Percentiles rank a stretch among this genome's conserved stretches.
Evolutionary conservation across 2,797 vertebrate species (phyloP).

Genomic region (Pelochelys cantorii): DNA sequence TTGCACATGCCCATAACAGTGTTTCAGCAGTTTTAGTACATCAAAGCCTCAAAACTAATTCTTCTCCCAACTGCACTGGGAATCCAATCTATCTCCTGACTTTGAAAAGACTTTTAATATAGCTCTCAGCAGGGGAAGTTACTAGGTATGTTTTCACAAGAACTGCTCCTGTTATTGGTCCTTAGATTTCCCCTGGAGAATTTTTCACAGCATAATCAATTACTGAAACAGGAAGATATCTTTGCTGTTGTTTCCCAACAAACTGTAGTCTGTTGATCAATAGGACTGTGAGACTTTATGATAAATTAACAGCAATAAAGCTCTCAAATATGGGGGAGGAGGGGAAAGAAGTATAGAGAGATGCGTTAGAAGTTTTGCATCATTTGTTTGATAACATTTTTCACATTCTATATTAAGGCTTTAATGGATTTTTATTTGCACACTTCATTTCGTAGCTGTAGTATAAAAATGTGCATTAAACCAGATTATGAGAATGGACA

Average conservation of each 20-base stretch:
- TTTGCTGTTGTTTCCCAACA: slow-evolving; percentile 31
- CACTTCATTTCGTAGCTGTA: neutral
- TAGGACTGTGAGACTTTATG: slow-evolving; percentile 1
- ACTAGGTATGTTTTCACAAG: slow-evolving; percentile 26
- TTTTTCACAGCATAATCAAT: slow-evolving; percentile 61
- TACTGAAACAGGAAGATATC: slow-evolving; percentile 63
- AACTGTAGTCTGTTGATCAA: neutral
- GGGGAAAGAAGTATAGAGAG: rapidly evolving
- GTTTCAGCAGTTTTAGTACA: slow-evolving; percentile 42
- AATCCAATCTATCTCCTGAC: slow-evolving; percentile 40
- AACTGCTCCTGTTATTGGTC: slow-evolving; percentile 17
- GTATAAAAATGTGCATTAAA: neutral
- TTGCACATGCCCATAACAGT: slow-evolving; percentile 5
- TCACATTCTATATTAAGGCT: neutral
- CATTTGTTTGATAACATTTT: neutral
- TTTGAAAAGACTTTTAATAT: slow-evolving; percentile 55
- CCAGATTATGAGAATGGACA: neutral
- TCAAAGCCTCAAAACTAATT: slow-evolving; percentile 57
- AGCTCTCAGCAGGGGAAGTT: slow-evolving; percentile 59
- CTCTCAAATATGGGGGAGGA: neutral
- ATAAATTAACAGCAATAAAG: neutral
- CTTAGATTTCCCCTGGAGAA: slow-evolving; percentile 23
- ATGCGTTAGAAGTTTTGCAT: neutral
- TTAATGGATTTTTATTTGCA: neutral
- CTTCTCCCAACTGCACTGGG: slow-evolving; percentile 31